Evolutionary conservation across 2,113 vertebrate genomes (phyloP), one percentile per base, ranked within the genome.

Genomic region (Cyprinodon brontotheroides): DNA sequence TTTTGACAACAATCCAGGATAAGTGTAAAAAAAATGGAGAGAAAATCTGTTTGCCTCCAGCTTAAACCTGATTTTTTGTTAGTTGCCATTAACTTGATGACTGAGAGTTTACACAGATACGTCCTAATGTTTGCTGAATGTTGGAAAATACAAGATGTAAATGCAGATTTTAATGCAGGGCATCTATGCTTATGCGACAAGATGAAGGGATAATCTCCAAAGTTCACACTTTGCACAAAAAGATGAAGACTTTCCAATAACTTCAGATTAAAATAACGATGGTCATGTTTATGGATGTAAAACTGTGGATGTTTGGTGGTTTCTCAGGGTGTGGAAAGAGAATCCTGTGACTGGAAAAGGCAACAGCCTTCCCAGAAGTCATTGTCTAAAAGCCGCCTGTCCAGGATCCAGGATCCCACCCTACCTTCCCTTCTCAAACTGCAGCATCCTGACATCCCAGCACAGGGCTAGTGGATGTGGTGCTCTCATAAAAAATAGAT

Each of bases 291-390:
- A 38, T 11, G 15, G 47, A 37, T 72, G 81, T 37, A 14, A 0
- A 20, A 68, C 62, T 74, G 63, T 41, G 11, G 71, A 60, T 73
- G 62, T 61, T 61, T 47, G 4, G 78, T 39, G 77, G 77, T 78
- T 87, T 87, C 57, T 82, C 17, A 15, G 84, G 68, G 65, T 80
- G 78, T 70, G 13, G 77, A 87, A 13, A 74, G 78, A 39, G 74
- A 76, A 71, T 72, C 62, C 68, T 65, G 15, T 63, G 38, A 61
- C 77, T 78, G 82, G 76, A 77, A 88, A 65, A 36, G 59, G 83
- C 81, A 82, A 65, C 75, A 72, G 45, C 50, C 22, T 89, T 91
- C 90, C 89, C 78, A 91, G 83, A 90, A 91, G 65, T 90, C 68
- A 81, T 64, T 85, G 87, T 90, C 72, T 83, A 73, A 77, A 79